Base-by-base conservation (phyloP, 2,797 vertebrate genomes). In the Petrocephalus sullivani region DNA sequence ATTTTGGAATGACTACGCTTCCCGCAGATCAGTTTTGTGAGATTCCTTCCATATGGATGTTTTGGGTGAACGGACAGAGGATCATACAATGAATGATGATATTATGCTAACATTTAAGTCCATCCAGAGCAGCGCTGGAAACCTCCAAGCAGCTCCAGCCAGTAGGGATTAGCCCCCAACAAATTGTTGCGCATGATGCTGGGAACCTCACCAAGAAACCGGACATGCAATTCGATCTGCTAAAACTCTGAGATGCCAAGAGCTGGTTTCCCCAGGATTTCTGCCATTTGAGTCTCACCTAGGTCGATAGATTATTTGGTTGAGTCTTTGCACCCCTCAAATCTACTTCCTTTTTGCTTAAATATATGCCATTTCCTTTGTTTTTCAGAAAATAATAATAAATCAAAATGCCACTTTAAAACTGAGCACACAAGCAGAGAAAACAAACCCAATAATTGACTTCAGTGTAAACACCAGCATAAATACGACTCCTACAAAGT, bases 391-490 rank as follows among this genome's bases (percentile, higher is more conserved):
- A 28, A 23, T 51, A 85, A 23, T 21, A 3, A 71, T 71, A 56
- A 56, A 85, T 51, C 82, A 84, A 85, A 54, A 14, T 56, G 53
- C 28, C 82, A 85, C 82, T 28, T 54, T 51, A 54, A 56, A 54
- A 54, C 2, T 85, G 82, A 85, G 49, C 6, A 56, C 53, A 56
- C 46, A 84, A 54, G 16, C 21, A 33, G 71, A 78, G 37, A 41
- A 78, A 78, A 41, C 33, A 78, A 78, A 7, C 4, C 41, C 33
- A 46, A 41, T 41, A 19, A 78, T n/a, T 78, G 37, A 78, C 71
- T 78, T 78, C 71, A 78, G 71, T 78, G 71, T 88, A 88, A 88
- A 85, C 49, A 41, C 49, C 54, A 33, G 28, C 41, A 88, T 71
- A 86, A 85, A 71, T 88, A 54, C 37, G 10, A 54, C 19, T 56